Base-by-base conservation (phyloP, 2,113 vertebrate genomes). In the Takifugu flavidus region DNA sequence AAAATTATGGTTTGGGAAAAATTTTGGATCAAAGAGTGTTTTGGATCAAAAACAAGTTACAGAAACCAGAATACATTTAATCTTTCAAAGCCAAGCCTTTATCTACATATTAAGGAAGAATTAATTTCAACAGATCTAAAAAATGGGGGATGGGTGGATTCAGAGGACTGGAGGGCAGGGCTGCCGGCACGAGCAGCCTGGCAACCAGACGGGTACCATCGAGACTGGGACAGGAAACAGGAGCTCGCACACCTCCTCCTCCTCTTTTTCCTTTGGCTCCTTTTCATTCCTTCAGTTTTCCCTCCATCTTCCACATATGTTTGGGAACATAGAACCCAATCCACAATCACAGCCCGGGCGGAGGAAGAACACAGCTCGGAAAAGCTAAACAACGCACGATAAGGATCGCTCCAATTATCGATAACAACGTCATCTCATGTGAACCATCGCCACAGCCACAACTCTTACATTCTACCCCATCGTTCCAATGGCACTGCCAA, bases 151-250 rank as follows among this genome's bases (percentile, higher is more conserved):
- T 29, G 61, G 46, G 53, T 6, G 49, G 54, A 12, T 13, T n/a
- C 49, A 20, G 29, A 15, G 49, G 55, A 44, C 14, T 47, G 49
- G 2, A 43, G 61, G 29, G 58, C 59, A 49, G 56, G 42, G 26
- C 26, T 13, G 39, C 25, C 51, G 59, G 72, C 50, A 6, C 2
- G 26, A 58, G 59, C 29, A 67, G 63, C 51, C 82, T 83, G 72
- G 72, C 55, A 71, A 79, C 66, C 86, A 87, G 85, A 84, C 70
- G 77, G 67, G 46, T 65, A 61, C 67, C 57, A 80, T 83, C 67
- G 67, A 66, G 75, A 60, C 57, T 5, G n/a, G 59, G 58, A 67
- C 69, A 84, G 82, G 71, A 82, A 82, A 65, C 53, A 42, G 46
- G 56, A 67, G 69, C 74, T 76, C 65, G 49, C 53, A 57, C 65